These are phyloP conservation scores for Bradypodion pumilum DNA, from an alignment of 2,797 vertebrate species.

Conservation along the genomic window DNA sequence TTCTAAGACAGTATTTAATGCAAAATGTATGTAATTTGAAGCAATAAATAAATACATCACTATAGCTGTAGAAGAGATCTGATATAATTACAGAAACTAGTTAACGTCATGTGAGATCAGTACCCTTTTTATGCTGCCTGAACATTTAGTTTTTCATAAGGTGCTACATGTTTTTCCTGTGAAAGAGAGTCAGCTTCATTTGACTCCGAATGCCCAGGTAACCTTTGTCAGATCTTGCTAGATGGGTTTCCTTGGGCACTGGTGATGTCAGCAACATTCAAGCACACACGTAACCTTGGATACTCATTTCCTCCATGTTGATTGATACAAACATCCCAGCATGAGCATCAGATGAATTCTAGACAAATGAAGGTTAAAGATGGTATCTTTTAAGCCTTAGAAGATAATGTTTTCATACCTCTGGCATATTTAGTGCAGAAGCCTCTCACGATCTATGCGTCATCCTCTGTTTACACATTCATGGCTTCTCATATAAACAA, in stretches of 20 bases:
- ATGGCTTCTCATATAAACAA: slow-evolving; percentile 27
- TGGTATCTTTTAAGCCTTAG: slow-evolving; percentile 2
- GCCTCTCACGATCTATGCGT: slow-evolving; percentile 17
- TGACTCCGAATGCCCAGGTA: slow-evolving; percentile 42
- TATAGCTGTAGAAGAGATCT: not conserved
- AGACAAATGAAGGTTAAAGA: slow-evolving; percentile 8
- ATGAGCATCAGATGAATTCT: not conserved
- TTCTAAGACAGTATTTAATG: not conserved
- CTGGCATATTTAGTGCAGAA: slow-evolving; percentile 32
- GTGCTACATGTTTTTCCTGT: slow-evolving; percentile 34
- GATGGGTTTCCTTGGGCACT: slow-evolving; percentile 51
- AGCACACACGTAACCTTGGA: not conserved
- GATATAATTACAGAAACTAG: not conserved
- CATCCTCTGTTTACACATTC: slow-evolving; percentile 10
- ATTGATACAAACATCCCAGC: not conserved
- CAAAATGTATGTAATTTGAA: not conserved
- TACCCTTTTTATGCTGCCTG: slow-evolving; percentile 22
- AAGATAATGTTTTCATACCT: not conserved
- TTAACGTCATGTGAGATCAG: not conserved
- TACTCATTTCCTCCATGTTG: slow-evolving; percentile 30
- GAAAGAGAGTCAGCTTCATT: slow-evolving; percentile 33
- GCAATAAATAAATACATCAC: not conserved
- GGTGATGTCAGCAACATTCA: slow-evolving; percentile 39
- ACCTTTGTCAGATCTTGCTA: slow-evolving; percentile 46
- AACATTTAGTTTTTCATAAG: slow-evolving; percentile 50